These are phyloP conservation scores for Cryptophagus acutangulus DNA, from an alignment of 2,888 invertebrate species.

Conservation along the genomic window DNA sequence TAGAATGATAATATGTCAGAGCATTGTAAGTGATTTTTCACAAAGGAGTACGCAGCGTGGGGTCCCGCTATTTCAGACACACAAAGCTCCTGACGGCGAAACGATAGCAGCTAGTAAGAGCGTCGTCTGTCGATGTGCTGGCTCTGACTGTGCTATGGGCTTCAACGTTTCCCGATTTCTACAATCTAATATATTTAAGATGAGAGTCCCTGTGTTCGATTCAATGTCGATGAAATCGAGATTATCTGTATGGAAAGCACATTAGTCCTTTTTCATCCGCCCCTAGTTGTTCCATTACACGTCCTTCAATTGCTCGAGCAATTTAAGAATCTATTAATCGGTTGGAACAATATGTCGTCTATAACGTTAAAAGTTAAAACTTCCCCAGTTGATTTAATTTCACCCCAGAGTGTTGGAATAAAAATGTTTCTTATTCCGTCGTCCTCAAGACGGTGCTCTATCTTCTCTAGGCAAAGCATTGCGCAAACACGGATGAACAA, in stretches of 20 bases:
- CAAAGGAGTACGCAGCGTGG: slow-evolving; percentile 21
- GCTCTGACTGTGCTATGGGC: too few relatives aligned
- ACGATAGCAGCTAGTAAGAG: slow-evolving; percentile 9
- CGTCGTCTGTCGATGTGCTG: slow-evolving; percentile 10
- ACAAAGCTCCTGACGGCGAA: slow-evolving; percentile 11
- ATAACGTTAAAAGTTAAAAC: slow-evolving; percentile 37
- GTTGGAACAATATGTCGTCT: slow-evolving; percentile 7
- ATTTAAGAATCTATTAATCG: slow-evolving; percentile 23
- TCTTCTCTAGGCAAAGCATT: slow-evolving; percentile 42
- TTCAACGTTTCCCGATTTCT: too few relatives aligned
- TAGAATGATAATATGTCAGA: slow-evolving; percentile 37
- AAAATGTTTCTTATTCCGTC: slow-evolving; percentile 28
- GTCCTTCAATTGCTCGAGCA: slow-evolving; percentile 12
- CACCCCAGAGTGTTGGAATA: slow-evolving; percentile 43
- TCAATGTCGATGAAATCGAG: slow-evolving; percentile 18
- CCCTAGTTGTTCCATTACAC: slow-evolving; percentile 11
- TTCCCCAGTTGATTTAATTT: slow-evolving; percentile 46
- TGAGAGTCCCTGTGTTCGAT: slow-evolving; percentile 8
- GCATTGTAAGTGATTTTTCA: slow-evolving; percentile 38
- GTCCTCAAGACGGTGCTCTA: slow-evolving; percentile 32
- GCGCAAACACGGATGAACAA: slow-evolving; percentile 47
- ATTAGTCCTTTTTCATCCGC: slow-evolving; percentile 18
- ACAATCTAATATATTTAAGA: slow-evolving; percentile 16
- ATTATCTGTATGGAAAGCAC: slow-evolving; percentile 24
- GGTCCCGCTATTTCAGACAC: slow-evolving; percentile 17